Percentiles rank a stretch among this genome's conserved stretches.
These are phyloP conservation scores for Dryobotodes eremita DNA, from an alignment of 2,888 invertebrate species.

Conservation along the genomic window DNA sequence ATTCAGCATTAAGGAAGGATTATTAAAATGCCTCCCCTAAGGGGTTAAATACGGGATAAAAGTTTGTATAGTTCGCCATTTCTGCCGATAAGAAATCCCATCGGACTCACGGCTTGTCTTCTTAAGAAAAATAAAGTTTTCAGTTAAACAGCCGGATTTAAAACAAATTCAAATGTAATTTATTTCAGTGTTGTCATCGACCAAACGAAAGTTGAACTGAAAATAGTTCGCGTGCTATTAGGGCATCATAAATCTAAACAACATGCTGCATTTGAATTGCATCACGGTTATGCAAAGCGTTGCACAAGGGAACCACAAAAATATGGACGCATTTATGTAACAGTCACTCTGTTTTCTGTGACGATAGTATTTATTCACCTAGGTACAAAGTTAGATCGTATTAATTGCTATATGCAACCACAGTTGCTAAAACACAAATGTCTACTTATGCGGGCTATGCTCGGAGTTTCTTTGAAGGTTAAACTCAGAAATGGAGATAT, in stretches of 20 bases:
- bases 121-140: background rate
- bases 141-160: background rate
- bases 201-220: background rate
- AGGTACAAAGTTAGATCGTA: background rate
- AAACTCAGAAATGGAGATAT: no score
- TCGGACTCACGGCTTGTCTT: no score
- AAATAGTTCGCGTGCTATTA: slow-evolving; percentile 33
- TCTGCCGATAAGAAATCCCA: no score
- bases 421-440: background rate
- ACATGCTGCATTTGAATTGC: slow-evolving; percentile 40
- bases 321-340: slow-evolving; percentile 23
- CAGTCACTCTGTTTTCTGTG: background rate
- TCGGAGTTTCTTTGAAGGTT: no score
- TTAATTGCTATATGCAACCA: background rate
- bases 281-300: slow-evolving; percentile 34
- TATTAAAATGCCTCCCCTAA: no score
- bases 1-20: no score
- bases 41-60: no score
- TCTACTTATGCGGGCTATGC: background rate
- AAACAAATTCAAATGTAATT: background rate
- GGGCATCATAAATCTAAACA: slow-evolving; percentile 40
- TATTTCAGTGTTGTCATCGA: background rate
- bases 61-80: no score
- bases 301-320: slow-evolving; percentile 29
- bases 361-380: background rate